These are phyloP conservation scores for Timema podura DNA, from an alignment of 2,888 invertebrate species.

Conservation along the genomic window DNA sequence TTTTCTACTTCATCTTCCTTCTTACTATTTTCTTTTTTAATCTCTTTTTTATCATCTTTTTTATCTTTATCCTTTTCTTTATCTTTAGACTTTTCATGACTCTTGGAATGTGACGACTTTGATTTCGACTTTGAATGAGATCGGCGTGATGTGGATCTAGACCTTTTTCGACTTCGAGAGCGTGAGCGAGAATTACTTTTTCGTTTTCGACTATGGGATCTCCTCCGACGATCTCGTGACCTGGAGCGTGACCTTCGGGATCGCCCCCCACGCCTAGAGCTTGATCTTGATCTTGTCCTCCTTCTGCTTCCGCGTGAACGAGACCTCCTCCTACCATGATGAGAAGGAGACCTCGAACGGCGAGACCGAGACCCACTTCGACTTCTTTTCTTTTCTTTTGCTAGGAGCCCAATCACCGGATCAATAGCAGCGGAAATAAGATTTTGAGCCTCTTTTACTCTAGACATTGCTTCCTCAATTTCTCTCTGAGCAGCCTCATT, in stretches of 20 bases:
- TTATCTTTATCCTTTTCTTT: conserved; percentile 31
- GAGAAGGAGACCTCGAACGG: conserved; percentile 37
- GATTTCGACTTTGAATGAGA: conserved; percentile 49
- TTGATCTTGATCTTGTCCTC: conserved; percentile 35
- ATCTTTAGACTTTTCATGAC: conserved; percentile 43
- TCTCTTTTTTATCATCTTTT: conserved; percentile 28
- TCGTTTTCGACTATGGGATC: conserved; percentile 36
- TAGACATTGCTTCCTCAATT: conserved; percentile 95
- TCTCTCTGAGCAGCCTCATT: conserved; percentile 93
- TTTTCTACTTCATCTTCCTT: conserved; percentile 35
- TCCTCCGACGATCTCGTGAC: conserved; percentile 45
- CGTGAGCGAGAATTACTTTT: conserved; percentile 31
- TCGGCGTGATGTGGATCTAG: conserved; percentile 38
- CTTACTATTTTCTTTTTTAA: conserved; percentile 27
- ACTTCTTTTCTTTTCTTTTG: conserved; percentile 73
- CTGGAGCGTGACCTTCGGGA: conserved; percentile 56
- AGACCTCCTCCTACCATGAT: conserved; percentile 36
- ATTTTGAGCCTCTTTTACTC: conserved; percentile 94
- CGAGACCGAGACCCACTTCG: conserved; percentile 55
- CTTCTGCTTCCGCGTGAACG: conserved; percentile 37
- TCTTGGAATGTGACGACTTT: conserved; percentile 44
- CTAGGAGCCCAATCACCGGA: conserved; percentile 81
- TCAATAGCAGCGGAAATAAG: conserved; percentile 92
- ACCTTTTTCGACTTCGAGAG: conserved; percentile 37
- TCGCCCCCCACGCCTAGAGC: conserved; percentile 47